These are phyloP conservation scores for Linyphia triangularis DNA, from an alignment of 2,888 invertebrate genomes.

Conservation along the genomic window DNA sequence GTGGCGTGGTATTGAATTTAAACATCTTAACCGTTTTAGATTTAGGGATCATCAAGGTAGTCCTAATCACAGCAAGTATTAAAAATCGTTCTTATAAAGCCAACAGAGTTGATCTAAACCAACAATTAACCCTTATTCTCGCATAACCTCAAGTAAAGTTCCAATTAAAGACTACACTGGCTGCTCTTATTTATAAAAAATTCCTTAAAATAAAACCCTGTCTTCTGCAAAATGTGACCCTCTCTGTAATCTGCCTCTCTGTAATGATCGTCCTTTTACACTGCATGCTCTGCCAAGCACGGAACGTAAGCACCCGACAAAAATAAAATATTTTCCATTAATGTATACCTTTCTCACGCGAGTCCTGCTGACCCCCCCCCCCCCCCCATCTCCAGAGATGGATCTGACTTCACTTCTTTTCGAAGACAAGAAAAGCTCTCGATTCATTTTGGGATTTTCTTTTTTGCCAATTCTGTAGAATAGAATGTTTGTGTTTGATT, in stretches of 20 bases:
- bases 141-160: no score
- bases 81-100: no score
- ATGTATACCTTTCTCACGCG: slow-evolving; percentile 55
- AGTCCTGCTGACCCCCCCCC: background rate
- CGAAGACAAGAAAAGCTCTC: background rate
- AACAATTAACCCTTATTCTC: no score
- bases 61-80: no score
- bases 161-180: slow-evolving; percentile 10
- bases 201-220: background rate
- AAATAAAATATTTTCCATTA: slow-evolving; percentile 48
- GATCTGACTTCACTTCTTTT: background rate
- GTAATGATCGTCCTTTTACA: slow-evolving; percentile 18
- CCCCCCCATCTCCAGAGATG: background rate
- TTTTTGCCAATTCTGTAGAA: background rate
- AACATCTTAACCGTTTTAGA: no score
- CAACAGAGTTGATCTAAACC: no score
- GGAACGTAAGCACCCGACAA: slow-evolving; percentile 22
- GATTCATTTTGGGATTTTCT: background rate
- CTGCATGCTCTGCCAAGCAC: slow-evolving; percentile 38
- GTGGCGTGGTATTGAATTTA: no score
- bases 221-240: slow-evolving; percentile 6
- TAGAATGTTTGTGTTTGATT: background rate
- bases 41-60: no score
- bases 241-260: slow-evolving; percentile 11
- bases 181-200: slow-evolving; percentile 7